Evolutionary conservation across 2,113 vertebrate genomes (phyloP).

Genomic region (Leiothrix lutea): DNA sequence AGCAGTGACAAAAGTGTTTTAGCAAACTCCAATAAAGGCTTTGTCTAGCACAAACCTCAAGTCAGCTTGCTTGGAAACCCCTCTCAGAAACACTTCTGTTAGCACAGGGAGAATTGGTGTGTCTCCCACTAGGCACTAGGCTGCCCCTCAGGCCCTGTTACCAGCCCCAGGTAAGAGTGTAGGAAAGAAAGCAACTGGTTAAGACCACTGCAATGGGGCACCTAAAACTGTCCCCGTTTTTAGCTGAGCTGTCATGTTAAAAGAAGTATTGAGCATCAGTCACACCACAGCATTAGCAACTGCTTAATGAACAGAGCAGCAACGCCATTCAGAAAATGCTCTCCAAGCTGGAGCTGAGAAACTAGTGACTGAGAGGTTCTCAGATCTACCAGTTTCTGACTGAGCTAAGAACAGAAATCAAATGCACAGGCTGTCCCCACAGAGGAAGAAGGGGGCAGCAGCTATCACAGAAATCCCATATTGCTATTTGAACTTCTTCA

Average conservation of each 20-base stretch:
- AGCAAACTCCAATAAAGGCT: background rate
- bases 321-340: background rate
- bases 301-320: background rate
- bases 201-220: background rate
- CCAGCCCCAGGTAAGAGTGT: background rate
- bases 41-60: background rate
- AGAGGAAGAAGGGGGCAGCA: background rate
- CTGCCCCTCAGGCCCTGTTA: background rate
- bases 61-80: background rate
- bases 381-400: background rate
- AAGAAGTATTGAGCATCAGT: background rate
- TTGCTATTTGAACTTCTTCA: too few relatives aligned
- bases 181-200: accelerated
- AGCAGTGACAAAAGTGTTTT: background rate
- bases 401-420: background rate
- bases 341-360: background rate
- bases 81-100: background rate
- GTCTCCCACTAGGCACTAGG: background rate
- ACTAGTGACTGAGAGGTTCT: background rate
- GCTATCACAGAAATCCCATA: background rate
- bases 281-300: too few relatives aligned
- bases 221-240: background rate
- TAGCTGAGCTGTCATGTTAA: background rate
- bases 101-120: background rate
- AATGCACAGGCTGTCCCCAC: accelerated